Conservation (phyloP, 1,140 invertebrate species). For the Rhyacophila brunnea region DNA sequence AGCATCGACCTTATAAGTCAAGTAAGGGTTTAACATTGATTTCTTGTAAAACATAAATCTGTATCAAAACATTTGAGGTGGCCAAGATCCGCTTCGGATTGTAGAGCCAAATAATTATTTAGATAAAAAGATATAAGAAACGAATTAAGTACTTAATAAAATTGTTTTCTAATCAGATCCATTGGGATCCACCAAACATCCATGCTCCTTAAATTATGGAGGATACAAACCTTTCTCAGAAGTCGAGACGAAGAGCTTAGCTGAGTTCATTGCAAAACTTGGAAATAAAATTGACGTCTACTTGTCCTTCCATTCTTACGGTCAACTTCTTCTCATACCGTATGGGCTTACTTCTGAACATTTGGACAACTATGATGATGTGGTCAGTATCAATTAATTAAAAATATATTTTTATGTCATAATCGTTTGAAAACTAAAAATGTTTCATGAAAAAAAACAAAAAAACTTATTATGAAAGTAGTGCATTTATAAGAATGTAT, state of each 20-base stretch:
- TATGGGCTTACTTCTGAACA: slow-evolving; percentile 63
- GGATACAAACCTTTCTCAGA: slow-evolving; percentile 70
- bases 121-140: too few species aligned
- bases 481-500: background rate
- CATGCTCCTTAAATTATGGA: slow-evolving; percentile 67
- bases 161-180: slow-evolving; percentile 39
- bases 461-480: background rate
- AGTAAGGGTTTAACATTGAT: too few species aligned
- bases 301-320: slow-evolving; percentile 74
- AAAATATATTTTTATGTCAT: too few species aligned
- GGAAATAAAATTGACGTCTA: slow-evolving; percentile 43
- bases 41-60: too few species aligned
- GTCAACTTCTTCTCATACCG: slow-evolving; percentile 68
- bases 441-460: too few species aligned
- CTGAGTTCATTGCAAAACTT: slow-evolving; percentile 46
- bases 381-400: slow-evolving; percentile 55
- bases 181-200: slow-evolving; percentile 62
- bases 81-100: too few species aligned
- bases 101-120: too few species aligned
- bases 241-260: slow-evolving; percentile 60
- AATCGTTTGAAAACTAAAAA: too few species aligned
- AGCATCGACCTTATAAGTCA: too few species aligned
- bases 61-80: too few species aligned
- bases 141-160: background rate
- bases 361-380: slow-evolving; percentile 61